Evolutionary conservation across 2,113 vertebrate genomes (phyloP).

Genomic region (Amazona guildingii): DNA sequence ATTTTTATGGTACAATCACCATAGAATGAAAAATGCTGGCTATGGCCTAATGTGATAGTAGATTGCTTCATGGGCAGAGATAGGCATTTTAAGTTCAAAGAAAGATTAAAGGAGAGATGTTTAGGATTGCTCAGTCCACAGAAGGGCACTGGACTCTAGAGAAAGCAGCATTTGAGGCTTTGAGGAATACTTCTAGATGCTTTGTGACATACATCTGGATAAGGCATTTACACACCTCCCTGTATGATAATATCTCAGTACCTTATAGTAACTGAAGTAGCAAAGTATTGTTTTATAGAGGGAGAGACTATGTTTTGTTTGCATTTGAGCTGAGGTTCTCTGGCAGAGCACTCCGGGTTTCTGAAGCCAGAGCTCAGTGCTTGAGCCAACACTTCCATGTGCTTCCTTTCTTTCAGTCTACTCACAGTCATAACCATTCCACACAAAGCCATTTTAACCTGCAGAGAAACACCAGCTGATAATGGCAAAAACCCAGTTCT

Average conservation of each 20-base stretch:
- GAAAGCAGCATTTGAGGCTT: background rate
- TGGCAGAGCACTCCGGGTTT: background rate
- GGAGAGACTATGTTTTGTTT: background rate
- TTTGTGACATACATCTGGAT: background rate
- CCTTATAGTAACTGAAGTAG: background rate
- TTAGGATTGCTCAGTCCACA: background rate
- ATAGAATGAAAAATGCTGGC: background rate
- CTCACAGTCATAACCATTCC: background rate
- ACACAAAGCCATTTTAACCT: background rate
- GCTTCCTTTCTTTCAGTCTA: background rate
- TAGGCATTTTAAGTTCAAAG: background rate
- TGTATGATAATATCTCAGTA: background rate
- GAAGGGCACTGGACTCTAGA: background rate
- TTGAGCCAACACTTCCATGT: background rate
- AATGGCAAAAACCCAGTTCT: background rate
- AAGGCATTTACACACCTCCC: background rate
- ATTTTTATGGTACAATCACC: background rate
- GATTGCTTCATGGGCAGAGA: rapidly evolving
- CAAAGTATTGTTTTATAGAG: background rate
- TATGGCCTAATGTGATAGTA: background rate
- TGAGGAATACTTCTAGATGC: background rate
- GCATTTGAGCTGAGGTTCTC: background rate
- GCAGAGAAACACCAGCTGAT: background rate
- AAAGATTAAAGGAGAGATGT: background rate
- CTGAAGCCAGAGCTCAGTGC: background rate